phyloP scores from a whole-genome alignment of 1,140 invertebrate genomes.

The Periplaneta americana region DNA sequence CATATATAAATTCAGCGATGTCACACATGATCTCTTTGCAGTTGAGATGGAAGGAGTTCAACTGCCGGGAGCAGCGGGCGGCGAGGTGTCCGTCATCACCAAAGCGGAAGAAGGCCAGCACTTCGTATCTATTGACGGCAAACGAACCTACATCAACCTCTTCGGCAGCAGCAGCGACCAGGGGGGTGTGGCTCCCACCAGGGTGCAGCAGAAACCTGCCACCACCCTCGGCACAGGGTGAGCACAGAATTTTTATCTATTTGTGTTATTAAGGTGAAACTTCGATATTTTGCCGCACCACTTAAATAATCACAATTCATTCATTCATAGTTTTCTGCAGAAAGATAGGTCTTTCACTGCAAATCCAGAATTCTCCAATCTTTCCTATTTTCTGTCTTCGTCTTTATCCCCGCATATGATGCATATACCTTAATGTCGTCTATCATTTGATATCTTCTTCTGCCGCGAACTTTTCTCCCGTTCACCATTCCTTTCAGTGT shows the following conservation, averaged over 20 bases:
- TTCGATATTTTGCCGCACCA: no score
- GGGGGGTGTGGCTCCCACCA: neutral
- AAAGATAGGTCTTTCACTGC: no score
- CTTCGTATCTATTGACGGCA: slow-evolving; percentile 89
- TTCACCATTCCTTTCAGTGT: no score
- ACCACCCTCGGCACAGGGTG: slow-evolving; percentile 42
- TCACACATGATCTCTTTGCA: slow-evolving; percentile 18
- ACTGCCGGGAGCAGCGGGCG: slow-evolving; percentile 25
- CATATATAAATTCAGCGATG: no score
- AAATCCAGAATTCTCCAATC: no score
- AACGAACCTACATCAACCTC: slow-evolving; percentile 80
- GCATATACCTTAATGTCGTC: no score
- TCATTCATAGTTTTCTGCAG: no score
- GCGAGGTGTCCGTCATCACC: slow-evolving; percentile 64
- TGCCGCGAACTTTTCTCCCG: no score
- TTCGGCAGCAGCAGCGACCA: slow-evolving; percentile 46
- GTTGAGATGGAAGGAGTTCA: slow-evolving; percentile 33
- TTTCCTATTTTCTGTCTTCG: no score
- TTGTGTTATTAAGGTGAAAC: neutral
- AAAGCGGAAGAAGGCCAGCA: slow-evolving; percentile 70
- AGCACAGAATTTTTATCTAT: slow-evolving; percentile 24
- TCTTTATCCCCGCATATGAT: no score
- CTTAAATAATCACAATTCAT: no score
- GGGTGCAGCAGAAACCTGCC: neutral
- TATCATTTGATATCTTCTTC: no score